These are phyloP conservation scores for Nylanderia fulva DNA, from an alignment of 1,140 invertebrate genomes.

Conservation along the genomic window DNA sequence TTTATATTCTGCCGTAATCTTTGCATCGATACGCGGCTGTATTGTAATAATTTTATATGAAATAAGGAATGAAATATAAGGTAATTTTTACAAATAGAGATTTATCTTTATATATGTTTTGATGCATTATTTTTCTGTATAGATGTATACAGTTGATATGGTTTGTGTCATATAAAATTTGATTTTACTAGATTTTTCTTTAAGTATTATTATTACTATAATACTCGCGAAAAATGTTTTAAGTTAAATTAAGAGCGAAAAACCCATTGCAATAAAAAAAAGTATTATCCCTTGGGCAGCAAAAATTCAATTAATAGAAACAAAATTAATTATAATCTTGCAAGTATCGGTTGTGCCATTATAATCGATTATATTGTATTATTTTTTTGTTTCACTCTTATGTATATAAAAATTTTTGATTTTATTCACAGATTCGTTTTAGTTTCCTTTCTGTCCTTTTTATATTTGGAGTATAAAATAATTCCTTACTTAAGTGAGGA, in stretches of 20 bases:
- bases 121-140: constrained; percentile 15
- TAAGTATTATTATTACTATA: neutral
- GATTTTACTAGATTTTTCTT: neutral
- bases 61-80: constrained; percentile 19
- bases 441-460: neutral
- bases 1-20: neutral
- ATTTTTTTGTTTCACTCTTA: neutral
- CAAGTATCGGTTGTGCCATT: neutral
- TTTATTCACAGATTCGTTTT: neutral
- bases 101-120: constrained; percentile 23
- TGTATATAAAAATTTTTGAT: neutral
- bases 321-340: neutral
- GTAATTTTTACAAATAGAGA: constrained; percentile 5
- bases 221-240: neutral
- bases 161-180: constrained; percentile 10
- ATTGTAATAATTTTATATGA: constrained; percentile 11
- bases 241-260: neutral
- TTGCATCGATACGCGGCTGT: neutral
- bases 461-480: neutral
- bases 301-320: neutral
- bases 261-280: neutral
- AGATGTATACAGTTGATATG: neutral
- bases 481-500: neutral
- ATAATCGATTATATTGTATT: neutral
- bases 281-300: neutral